Percentiles rank a stretch among this genome's conserved stretches.
Conservation (phyloP, 2,113 vertebrate genomes). For the Xiphorhynchus elegans region DNA sequence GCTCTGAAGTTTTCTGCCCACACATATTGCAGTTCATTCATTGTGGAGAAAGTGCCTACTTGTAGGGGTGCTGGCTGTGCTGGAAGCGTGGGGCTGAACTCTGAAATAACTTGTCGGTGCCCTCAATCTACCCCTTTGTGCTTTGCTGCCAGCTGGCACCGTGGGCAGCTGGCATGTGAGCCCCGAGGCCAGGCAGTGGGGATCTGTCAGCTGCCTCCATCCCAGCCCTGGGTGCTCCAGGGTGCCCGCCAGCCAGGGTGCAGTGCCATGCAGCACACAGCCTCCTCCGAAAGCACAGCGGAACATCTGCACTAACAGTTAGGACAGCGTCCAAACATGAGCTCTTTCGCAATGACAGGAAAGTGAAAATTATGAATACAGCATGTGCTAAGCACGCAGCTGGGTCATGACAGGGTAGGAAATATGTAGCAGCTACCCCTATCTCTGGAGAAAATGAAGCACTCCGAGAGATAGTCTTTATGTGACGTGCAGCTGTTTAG, state of each 20-base stretch:
- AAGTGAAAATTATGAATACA: neutral
- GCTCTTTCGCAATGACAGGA: neutral
- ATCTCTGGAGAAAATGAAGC: neutral
- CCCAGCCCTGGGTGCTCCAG: neutral
- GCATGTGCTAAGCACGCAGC: neutral
- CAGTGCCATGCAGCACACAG: neutral
- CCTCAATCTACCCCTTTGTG: neutral
- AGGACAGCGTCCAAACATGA: neutral
- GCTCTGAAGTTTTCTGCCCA: neutral
- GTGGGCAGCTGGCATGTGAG: neutral
- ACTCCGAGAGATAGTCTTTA: neutral
- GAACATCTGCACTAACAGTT: neutral
- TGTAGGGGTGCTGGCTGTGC: neutral
- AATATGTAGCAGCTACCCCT: neutral
- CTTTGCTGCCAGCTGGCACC: neutral
- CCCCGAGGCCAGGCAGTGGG: neutral
- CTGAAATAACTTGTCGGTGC: neutral
- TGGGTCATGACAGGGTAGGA: neutral
- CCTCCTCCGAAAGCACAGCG: neutral
- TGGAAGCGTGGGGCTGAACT: neutral
- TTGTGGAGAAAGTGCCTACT: rapidly evolving
- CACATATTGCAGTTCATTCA: neutral
- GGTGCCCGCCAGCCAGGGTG: neutral
- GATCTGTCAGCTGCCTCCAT: neutral
- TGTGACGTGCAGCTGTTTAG: neutral